Evolutionary conservation across 2,113 vertebrate genomes (phyloP).

Genomic region (Taxidea taxus): DNA sequence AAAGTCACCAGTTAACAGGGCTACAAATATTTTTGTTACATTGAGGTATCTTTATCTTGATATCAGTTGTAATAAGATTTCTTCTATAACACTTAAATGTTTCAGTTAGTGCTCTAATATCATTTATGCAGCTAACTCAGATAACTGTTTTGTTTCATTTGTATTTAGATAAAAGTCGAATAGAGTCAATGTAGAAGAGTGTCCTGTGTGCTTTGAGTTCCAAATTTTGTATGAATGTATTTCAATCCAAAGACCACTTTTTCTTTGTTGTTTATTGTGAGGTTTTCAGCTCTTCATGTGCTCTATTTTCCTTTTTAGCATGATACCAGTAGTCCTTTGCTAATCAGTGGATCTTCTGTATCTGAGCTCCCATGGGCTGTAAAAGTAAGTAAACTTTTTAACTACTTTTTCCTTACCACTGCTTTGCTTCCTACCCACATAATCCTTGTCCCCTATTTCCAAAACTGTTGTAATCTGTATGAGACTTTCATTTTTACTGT

Average conservation of each 20-base stretch:
- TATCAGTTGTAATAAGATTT: conserved; percentile 1
- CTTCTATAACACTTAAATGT: background rate
- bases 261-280: conserved; percentile 19
- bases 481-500: background rate
- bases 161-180: background rate
- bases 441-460: background rate
- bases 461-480: background rate
- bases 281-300: background rate
- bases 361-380: conserved; percentile 92
- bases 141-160: conserved; percentile 45
- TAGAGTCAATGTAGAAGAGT: background rate
- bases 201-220: background rate
- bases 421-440: background rate
- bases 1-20: conserved; percentile 1
- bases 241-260: conserved; percentile 21
- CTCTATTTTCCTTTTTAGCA: conserved; percentile 80
- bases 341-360: conserved; percentile 82
- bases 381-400: conserved; percentile 86
- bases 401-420: background rate
- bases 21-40: conserved; percentile 22
- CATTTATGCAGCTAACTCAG: background rate
- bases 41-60: conserved; percentile 12
- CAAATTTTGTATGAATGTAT: background rate
- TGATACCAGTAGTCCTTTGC: conserved; percentile 91
- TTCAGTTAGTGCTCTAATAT: background rate